A percentile compares a stretch with the other conserved stretches of the same genome.
Evolutionary conservation across 2,888 invertebrate genomes (phyloP).

Genomic region (Microctonus hyperodae): DNA sequence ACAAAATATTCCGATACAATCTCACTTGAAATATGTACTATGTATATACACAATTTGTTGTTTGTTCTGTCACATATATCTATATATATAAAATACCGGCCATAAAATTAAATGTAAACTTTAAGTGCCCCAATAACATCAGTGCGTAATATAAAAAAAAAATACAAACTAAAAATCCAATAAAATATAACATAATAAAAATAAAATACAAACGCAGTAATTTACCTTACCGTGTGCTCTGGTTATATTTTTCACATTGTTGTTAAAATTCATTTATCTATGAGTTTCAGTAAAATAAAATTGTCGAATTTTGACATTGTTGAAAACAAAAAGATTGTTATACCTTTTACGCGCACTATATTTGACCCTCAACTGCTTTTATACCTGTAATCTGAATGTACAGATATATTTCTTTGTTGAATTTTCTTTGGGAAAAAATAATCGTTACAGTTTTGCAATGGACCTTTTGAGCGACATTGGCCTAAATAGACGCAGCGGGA

Average conservation of each 20-base stretch:
- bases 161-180: not conserved
- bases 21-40: not conserved
- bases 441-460: conserved; percentile 32
- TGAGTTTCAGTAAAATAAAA: not conserved
- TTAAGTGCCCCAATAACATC: not conserved
- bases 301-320: not conserved
- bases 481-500: conserved; percentile 36
- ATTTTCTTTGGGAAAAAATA: conserved; percentile 13
- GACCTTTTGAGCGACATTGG: conserved; percentile 26
- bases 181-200: not conserved
- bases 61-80: too few relatives aligned
- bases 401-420: conserved; percentile 5
- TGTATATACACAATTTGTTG: not conserved
- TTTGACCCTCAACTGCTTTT: conserved; percentile 1
- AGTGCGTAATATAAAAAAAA: not conserved
- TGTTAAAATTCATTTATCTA: not conserved
- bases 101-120: not conserved
- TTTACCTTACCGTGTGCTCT: not conserved
- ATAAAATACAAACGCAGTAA: not conserved
- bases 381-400: conserved; percentile 1
- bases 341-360: conserved; percentile 4
- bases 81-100: not conserved
- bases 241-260: not conserved
- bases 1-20: not conserved
- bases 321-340: not conserved